Base-by-base conservation (phyloP, 2,888 invertebrate genomes). In the Polydesmus complanatus region DNA sequence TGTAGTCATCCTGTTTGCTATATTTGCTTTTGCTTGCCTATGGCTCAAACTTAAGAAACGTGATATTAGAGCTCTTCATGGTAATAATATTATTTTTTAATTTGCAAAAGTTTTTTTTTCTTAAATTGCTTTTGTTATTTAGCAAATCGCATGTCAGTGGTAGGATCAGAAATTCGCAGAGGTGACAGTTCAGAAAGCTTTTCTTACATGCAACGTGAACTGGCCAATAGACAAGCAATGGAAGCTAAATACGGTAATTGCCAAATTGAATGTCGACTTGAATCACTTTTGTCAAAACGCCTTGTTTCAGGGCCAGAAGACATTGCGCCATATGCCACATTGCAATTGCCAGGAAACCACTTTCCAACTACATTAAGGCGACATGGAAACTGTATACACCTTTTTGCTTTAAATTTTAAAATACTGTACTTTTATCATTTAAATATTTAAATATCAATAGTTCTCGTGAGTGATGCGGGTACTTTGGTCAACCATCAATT, bases 141-240 rank as follows among this genome's bases (percentile, higher is more conserved):
- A 58, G 58, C 26, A 1, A 27, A 52, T 27, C 51, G 52, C n/a
- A 21, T 52, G 22, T 58, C 58, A 22, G 23, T 53, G 1, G 23
- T 48, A n/a, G 26, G 49, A 11, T 23, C 22, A 1, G 21, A 21
- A 1, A 3, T 60, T 18, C 27, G 49, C n/a, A 27, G 60, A 25
- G 60, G 55, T 8, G 48, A 55, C 47, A 55, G 54, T 26, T 48
- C 37, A 3, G 55, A 55, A 54, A 60, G 54, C 21, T 60, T 54
- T 19, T 54, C 60, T n/a, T 54, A 54, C 23, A 60, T 60, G 60
- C 60, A 54, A 27, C 47, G 60, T 23, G 60, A 37, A 14, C 37
- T 37, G 5, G 14, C 14, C 14, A 8, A 5, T 37, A 37, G 37
- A 37, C 37, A 5, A 37, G 37, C 8, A 37, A 8, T 8, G 5